Base-by-base conservation (phyloP, 23 tunicate species). In the Pegea sp. region DNA sequence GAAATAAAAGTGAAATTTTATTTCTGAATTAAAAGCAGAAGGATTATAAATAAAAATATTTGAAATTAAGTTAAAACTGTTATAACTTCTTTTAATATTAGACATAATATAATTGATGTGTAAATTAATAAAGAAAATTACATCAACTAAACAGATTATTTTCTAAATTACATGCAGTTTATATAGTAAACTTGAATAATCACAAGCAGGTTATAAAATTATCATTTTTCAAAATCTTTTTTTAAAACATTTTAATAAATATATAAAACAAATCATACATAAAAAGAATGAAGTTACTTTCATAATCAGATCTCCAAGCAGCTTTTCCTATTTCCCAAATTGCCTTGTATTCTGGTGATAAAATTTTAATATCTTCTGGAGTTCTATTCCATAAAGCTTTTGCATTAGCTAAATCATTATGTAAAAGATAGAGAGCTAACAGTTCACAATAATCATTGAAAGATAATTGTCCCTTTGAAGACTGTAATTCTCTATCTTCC, bases 381-480 rank as follows among this genome's bases (percentile, higher is more conserved):
- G 65, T 78, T 18, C 92, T 52, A 26, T 70, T 70, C 92, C 92
- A 78, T 29, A 78, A 38, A 4, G 70, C 59, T 52, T 78, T 78
- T 29, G 72, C 57, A 59, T 78, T 69, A 8, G 31, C 38, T 3
- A 70, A 26, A 46, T 78, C 92, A 42, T 58, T 57, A 0, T 68
- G 61, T 6, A 70, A 60, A 25, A 78, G 32, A 54, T 70, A 70
- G 44, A 78, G 54, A 5, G 78, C 92, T 22, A 78, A 68, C 25
- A 78, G 59, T 64, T 78, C 92, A 25, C 66, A 53, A 63, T 78
- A 78, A 0, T 64, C 28, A 59, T 78, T 78, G 4, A 56, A 51
- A 26, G 63, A 26, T 1, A 78, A 29, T 8, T 42, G 44, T 4
- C 92, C 92, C 46, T 64, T 55, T 51, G 62, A 63, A 19, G 67